Evolutionary conservation across 2,797 vertebrate genomes (phyloP), one percentile per base, ranked within the genome.

Genomic region (Synaphobranchus kaupii): DNA sequence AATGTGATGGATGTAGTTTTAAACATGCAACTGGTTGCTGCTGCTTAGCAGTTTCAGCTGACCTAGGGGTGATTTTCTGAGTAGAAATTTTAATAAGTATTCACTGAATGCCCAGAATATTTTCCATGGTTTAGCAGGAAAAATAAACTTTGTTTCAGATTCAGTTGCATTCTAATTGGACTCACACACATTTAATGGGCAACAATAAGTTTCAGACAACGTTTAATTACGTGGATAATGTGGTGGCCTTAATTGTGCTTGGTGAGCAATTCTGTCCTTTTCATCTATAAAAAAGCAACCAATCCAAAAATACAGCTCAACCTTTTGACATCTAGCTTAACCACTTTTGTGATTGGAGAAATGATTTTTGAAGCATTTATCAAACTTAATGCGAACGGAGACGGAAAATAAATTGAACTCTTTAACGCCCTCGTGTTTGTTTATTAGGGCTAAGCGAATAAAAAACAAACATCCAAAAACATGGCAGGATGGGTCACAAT

Each of bases 161-260:
- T 50, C 28, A 25, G 20, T 54, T 34, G n/a, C 60, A 66, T 76
- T 58, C 82, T 87, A 56, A 84, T 87, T 44, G 83, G 8, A 76
- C 31, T 48, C 6, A 63, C 34, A 58, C 86, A 68, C 60, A 71
- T 66, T 47, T 83, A 83, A 86, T 54, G 60, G 78, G 58, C 44
- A 31, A 47, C 76, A 44, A 58, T 73, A 76, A 60, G 83, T 71
- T 58, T 12, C 15, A 78, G 82, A 84, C 52, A 54, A 58, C 60
- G 66, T 58, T 78, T 73, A 73, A 84, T 63, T 84, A 76, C 56
- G 58, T 76, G 84, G 31, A 84, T 47, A 83, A 54, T 28, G 83
- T 28, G 54, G 63, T 28, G 25, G 60, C 48, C 15, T 84, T 84
- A 44, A 63, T 58, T 9, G 56, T 60, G 54, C 28, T n/a, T 15